Evolutionary conservation across 2,797 vertebrate species (phyloP).

Genomic region (Anabas testudineus): DNA sequence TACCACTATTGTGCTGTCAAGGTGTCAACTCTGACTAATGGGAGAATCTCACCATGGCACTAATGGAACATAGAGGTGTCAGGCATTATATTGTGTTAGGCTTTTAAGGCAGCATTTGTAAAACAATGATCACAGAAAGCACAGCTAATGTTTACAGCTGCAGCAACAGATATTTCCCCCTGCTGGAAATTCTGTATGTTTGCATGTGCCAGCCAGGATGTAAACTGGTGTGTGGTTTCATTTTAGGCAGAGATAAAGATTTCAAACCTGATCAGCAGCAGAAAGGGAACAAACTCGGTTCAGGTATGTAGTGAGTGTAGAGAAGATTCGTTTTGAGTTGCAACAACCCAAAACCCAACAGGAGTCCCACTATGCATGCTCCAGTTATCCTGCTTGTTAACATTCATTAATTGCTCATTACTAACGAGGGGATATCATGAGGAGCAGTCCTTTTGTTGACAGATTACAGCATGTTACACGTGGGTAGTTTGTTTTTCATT

Average conservation of each 20-base stretch:
- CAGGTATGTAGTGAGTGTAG: constrained; percentile 79
- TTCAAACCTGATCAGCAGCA: constrained; percentile 76
- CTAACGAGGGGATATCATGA: constrained; percentile 40
- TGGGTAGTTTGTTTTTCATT: constrained; percentile 5
- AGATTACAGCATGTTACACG: constrained; percentile 31
- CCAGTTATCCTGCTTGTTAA: constrained; percentile 42
- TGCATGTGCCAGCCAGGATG: constrained; percentile 60
- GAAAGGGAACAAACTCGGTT: constrained; percentile 53
- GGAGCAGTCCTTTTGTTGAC: background rate
- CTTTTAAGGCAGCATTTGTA: background rate
- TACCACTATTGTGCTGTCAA: constrained; percentile 20
- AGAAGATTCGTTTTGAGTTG: constrained; percentile 15
- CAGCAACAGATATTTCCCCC: constrained; percentile 47
- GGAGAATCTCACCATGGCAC: background rate
- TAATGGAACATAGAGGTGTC: background rate
- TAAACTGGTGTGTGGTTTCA: constrained; percentile 77
- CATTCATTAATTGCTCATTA: constrained; percentile 42
- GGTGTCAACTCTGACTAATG: background rate
- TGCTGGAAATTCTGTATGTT: constrained; percentile 52
- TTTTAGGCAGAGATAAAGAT: constrained; percentile 80
- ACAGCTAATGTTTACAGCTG: constrained; percentile 26
- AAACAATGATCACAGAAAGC: background rate
- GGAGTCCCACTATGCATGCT: constrained; percentile 72
- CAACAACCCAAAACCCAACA: constrained; percentile 47
- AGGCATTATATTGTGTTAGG: background rate